Evolutionary conservation across 2,888 invertebrate genomes (phyloP).

Genomic region (Phalera bucephala): DNA sequence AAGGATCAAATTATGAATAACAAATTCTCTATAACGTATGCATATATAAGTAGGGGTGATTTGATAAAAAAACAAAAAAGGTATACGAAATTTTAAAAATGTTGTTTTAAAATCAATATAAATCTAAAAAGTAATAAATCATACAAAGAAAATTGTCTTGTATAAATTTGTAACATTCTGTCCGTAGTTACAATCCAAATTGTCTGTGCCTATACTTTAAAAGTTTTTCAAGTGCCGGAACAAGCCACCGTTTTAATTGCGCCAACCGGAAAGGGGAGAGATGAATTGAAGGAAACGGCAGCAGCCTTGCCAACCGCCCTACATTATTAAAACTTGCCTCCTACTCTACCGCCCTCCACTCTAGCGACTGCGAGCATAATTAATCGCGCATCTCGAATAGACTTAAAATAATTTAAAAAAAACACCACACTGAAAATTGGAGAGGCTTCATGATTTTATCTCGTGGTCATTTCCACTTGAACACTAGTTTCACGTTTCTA

Average conservation of each 20-base stretch:
- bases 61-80: too few species aligned
- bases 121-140: too few species aligned
- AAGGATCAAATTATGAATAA: too few species aligned
- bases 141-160: too few species aligned
- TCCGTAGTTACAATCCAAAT: constrained; percentile 50
- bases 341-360: constrained; percentile 62
- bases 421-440: constrained; percentile 29
- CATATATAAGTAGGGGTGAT: too few species aligned
- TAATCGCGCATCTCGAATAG: constrained; percentile 66
- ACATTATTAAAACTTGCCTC: constrained; percentile 81
- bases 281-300: constrained; percentile 79
- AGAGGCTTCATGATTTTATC: constrained; percentile 35
- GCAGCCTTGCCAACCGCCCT: constrained; percentile 76
- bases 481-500: constrained; percentile 29
- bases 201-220: too few species aligned
- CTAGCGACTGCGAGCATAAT: constrained; percentile 65
- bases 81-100: too few species aligned
- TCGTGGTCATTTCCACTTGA: constrained; percentile 25
- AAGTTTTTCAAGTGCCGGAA: constrained; percentile 80
- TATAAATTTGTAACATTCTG: too few species aligned
- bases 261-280: constrained; percentile 79
- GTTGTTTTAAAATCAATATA: too few species aligned
- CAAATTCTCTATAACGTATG: too few species aligned
- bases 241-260: constrained; percentile 80
- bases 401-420: constrained; percentile 59